A percentile compares a stretch with the other conserved stretches of the same genome.
Conservation (phyloP, 2,888 invertebrate species). For the Protodeltote pygarga region DNA sequence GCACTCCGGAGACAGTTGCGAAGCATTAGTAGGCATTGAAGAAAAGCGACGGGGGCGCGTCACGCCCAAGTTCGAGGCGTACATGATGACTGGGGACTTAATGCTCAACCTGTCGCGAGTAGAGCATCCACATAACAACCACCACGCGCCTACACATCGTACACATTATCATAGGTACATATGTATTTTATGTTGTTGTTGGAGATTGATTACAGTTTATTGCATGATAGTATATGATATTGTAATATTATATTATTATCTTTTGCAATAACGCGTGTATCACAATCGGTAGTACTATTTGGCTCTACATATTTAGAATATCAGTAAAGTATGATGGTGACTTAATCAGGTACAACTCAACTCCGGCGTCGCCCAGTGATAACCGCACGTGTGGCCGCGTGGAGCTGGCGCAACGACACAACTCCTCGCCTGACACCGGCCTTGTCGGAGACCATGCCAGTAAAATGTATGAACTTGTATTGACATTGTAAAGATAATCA, state of each 20-base stretch:
- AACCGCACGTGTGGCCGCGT: constrained; percentile 71
- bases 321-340: not conserved
- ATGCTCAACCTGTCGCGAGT: constrained; percentile 96
- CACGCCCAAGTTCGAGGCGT: constrained; percentile 93
- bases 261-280: too few relatives aligned
- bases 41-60: constrained; percentile 70
- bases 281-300: too few relatives aligned
- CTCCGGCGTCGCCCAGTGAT: constrained; percentile 85
- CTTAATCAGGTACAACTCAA: constrained; percentile 79
- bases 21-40: constrained; percentile 76
- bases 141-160: constrained; percentile 81
- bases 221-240: not conserved
- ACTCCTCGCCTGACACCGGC: constrained; percentile 83
- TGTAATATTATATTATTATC: too few relatives aligned
- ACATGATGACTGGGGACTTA: constrained; percentile 99
- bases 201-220: not conserved
- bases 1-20: constrained; percentile 85
- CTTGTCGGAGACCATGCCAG: constrained; percentile 70
- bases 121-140: constrained; percentile 88
- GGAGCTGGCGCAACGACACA: constrained; percentile 79
- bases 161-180: constrained; percentile 82
- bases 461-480: constrained; percentile 65
- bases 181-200: too few relatives aligned
- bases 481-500: too few relatives aligned
- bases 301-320: too few relatives aligned